These are phyloP conservation scores for Baronia brevicornis DNA, from an alignment of 2,888 invertebrate genomes.

Conservation along the genomic window DNA sequence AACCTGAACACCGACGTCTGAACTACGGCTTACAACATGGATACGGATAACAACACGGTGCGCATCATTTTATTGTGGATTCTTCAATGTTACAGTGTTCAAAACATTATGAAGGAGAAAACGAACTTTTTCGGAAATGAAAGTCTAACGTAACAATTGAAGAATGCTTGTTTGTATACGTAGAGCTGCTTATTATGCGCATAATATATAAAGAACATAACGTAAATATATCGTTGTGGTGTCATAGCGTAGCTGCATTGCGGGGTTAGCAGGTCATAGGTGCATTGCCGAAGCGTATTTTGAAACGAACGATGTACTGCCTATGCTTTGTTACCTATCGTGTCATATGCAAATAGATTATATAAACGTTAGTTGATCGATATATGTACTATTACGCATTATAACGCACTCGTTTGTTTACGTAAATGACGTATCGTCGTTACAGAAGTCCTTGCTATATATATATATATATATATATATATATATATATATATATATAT, in stretches of 20 bases:
- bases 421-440: conserved; percentile 8
- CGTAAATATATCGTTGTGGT: conserved; percentile 40
- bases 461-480: background rate
- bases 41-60: too few species aligned
- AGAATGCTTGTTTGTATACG: too few species aligned
- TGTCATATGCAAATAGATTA: conserved; percentile 3
- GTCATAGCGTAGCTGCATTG: conserved; percentile 55
- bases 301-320: conserved; percentile 27
- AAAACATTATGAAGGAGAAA: too few species aligned
- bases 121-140: too few species aligned
- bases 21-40: too few species aligned
- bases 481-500: conserved; percentile 5
- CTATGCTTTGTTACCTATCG: conserved; percentile 7
- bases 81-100: too few species aligned
- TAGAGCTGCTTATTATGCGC: background rate
- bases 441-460: conserved; percentile 4
- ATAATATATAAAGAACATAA: conserved; percentile 31
- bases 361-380: conserved; percentile 4
- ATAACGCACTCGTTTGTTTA: conserved; percentile 12
- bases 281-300: conserved; percentile 49
- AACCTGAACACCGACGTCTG: too few species aligned
- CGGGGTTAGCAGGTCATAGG: conserved; percentile 50
- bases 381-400: conserved; percentile 6
- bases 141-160: too few species aligned
- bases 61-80: too few species aligned